Conservation (phyloP, 2,797 vertebrate species). For the Siniperca obscura region DNA sequence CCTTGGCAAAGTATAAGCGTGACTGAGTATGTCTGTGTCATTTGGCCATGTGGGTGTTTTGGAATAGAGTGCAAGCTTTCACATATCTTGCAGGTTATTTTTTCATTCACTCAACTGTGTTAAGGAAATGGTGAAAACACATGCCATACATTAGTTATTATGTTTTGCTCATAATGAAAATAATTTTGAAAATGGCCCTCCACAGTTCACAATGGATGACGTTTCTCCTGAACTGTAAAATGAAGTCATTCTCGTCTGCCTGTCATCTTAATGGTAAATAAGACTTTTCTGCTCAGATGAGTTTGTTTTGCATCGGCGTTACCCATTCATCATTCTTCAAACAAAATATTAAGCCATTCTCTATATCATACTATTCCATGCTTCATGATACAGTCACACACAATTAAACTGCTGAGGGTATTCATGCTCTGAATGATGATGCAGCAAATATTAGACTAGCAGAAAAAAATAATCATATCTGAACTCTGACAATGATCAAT, state of each 20-base stretch:
- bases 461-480: background rate
- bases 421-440: slow-evolving; percentile 10
- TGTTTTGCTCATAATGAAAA: slow-evolving; percentile 28
- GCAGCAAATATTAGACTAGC: background rate
- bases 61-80: slow-evolving; percentile 51
- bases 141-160: slow-evolving; percentile 33
- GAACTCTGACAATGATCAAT: background rate
- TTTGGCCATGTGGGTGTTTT: slow-evolving; percentile 71
- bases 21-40: slow-evolving; percentile 64
- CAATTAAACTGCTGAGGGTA: slow-evolving; percentile 23
- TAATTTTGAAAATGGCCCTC: slow-evolving; percentile 32
- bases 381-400: slow-evolving; percentile 7
- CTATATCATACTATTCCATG: background rate
- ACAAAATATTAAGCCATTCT: slow-evolving; percentile 5
- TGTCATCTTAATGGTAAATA: slow-evolving; percentile 28
- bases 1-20: slow-evolving; percentile 62
- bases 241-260: slow-evolving; percentile 12
- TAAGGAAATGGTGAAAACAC: slow-evolving; percentile 61
- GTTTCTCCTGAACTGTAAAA: slow-evolving; percentile 39
- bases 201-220: slow-evolving; percentile 20
- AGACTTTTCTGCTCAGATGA: slow-evolving; percentile 1
- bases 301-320: slow-evolving; percentile 15
- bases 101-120: slow-evolving; percentile 61
- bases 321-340: slow-evolving; percentile 23
- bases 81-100: slow-evolving; percentile 58